Base-by-base conservation (phyloP, 2,888 invertebrate species). In the Phytoseiulus persimilis region DNA sequence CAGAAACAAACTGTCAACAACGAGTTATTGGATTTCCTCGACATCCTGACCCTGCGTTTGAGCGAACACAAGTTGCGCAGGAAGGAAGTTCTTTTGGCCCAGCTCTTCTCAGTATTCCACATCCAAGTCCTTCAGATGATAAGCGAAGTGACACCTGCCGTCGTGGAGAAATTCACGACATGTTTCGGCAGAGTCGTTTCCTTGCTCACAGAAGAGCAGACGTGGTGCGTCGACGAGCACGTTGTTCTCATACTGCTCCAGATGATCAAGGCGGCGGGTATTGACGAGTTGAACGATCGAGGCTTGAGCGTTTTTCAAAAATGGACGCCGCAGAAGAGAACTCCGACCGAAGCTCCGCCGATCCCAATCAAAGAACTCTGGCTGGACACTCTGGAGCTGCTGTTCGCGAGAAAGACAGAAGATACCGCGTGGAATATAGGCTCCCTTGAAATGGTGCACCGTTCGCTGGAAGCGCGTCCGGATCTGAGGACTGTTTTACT, bases 361-460 rank as follows among this genome's bases (percentile, higher is more conserved):
- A 28, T 65, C 5, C 33, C 87, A 0, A 6, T 87, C 9, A n/a
- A 87, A 0, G 87, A 87, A 23, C 45, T 87, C n/a, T 87, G 87
- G 87, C 39, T 87, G 32, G 87, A 87, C 14, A 14, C 33, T 0
- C 23, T 87, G 31, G 87, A 87, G 33, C 32, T 87, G 6, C 11
- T 87, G 28, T 87, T 87, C 33, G 45, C 39, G 9, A 65, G 65
- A 18, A 65, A 65, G 28, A 14, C 65, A 28, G 18, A 23, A 6
- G 87, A 87, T 32, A 33, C 5, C 3, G n/a, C 33, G 5, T n/a
- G 45, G 87, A 0, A 87, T 9, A 23, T 87, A 2, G 23, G n/a
- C n/a, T 87, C 87, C 28, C 87, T 87, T 6, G 87, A 87, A 23
- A 87, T 87, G 87, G n/a, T 87, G 31, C 31, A 87, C 39, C 87